These are phyloP conservation scores for Ormyrus pomaceus DNA, from an alignment of 2,888 invertebrate genomes.

Conservation along the genomic window DNA sequence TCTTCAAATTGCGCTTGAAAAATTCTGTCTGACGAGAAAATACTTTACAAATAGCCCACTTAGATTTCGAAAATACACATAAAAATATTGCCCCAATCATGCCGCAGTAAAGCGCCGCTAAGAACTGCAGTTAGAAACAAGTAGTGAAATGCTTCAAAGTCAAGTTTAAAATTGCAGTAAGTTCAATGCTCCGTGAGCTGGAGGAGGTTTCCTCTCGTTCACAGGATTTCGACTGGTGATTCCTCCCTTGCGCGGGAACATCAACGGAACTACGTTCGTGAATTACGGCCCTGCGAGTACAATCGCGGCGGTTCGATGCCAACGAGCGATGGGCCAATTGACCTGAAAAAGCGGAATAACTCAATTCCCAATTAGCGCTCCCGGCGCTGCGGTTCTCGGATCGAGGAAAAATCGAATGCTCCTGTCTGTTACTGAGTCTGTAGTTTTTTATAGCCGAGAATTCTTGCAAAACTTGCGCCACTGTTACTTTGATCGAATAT, in stretches of 20 bases:
- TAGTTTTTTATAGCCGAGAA: too few relatives aligned
- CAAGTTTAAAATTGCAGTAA: constrained; percentile 36
- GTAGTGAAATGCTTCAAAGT: background rate
- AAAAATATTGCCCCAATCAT: too few relatives aligned
- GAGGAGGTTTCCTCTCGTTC: background rate
- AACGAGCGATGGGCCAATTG: constrained; percentile 4
- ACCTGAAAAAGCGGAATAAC: constrained; percentile 8
- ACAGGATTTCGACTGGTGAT: constrained; percentile 20
- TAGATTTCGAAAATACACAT: too few relatives aligned
- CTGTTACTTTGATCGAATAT: too few relatives aligned
- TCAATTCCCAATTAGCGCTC: background rate
- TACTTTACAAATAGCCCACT: too few relatives aligned
- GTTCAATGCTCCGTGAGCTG: constrained; percentile 43
- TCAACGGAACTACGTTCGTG: constrained; percentile 22
- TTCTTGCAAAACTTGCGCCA: too few relatives aligned
- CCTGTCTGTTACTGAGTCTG: too few relatives aligned
- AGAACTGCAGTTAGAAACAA: too few relatives aligned
- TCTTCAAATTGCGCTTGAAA: too few relatives aligned
- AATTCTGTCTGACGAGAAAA: too few relatives aligned
- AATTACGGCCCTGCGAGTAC: constrained; percentile 11
- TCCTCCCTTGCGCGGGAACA: constrained; percentile 37
- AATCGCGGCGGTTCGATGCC: background rate
- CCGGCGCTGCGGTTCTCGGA: background rate
- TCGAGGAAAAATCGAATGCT: too few relatives aligned
- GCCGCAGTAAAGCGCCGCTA: too few relatives aligned